Base-by-base conservation (phyloP, 1,140 invertebrate genomes). In the Drosophila seguyi region DNA sequence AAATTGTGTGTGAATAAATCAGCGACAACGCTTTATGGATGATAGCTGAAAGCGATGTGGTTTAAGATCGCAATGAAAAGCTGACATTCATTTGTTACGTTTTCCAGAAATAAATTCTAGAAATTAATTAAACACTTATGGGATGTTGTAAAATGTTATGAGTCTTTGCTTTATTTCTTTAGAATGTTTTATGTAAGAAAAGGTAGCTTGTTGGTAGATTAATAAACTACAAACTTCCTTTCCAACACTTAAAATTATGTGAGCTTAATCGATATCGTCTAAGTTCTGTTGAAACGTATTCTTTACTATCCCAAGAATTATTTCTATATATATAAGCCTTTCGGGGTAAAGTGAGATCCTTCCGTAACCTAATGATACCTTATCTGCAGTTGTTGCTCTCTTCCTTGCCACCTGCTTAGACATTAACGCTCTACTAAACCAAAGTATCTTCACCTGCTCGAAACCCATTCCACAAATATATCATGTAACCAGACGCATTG, bases 401-500 rank as follows among this genome's bases (percentile, higher is more conserved):
- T n/a, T 62, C 50, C 42, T n/a, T 56, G 56, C 55, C 74, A 77
- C 73, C 74, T 77, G 62, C 56, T 76, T 44, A 56, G 62, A 68
- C 41, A 77, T 68, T 76, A 69, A 45, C 73, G 53, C 47, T 22
- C 36, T 31, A 20, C 29, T 25, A 68, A 55, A 31, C 41, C 36
- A 34, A 67, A 67, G 45, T 45, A 48, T 50, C 27, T 22, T 20
- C 66, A 22, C 52, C 44, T 68, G 73, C 62, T n/a, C 14, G 18
- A n/a, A 10, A 4, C 34, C 41, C 14, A 27, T n/a, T 31, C 61
- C 44, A 8, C 25, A 27, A 53, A 60, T 25, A 76, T 62, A 69
- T 78, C 75, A 68, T 57, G 55, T 77, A 68, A 77, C 73, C 74
- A 59, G 75, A 78, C 75, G 74, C 75, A 57, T 78, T 78, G 75